Base-by-base conservation (phyloP, 2,797 vertebrate genomes). In the Smutsia gigantea region DNA sequence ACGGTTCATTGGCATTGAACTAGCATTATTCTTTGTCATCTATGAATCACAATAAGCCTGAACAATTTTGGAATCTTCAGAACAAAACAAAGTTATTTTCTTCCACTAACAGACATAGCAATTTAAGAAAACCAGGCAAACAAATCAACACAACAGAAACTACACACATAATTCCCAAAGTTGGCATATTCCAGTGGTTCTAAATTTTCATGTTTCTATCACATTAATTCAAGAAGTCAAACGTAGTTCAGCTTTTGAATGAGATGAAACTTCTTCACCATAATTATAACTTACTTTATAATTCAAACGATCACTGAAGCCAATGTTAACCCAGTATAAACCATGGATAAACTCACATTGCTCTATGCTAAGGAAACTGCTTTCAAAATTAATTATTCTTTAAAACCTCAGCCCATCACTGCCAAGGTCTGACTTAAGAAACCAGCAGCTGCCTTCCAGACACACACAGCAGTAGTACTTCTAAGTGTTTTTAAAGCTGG, bases 1-100 rank as follows among this genome's bases (percentile, higher is more conserved):
- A 97, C 18, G 96, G 72, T 97, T 97, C 95, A 97, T 59, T 96
- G 96, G 96, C 91, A 93, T 97, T 93, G 95, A 90, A 95, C 93
- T 97, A 94, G 95, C 90, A 89, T 96, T 90, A 94, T 83, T 97
- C 64, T 96, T 83, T 94, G 88, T 82, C 59, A 93, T 64, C 42
- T 83, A 79, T 69, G 82, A 95, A 63, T 78, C 78, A 79, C 29
- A 8, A 64, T 71, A 55, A 72, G 34, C 63, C 21, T 69, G 87
- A 86, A 81, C 29, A 71, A 21, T 66, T 85, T 79, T n/a, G 81
- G 42, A 82, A 74, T 64, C 68, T 92, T 93, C 57, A 31, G 37
- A 84, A 37, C 79, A 92, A 68, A 95, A 90, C 49, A 31, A 87
- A 59, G 59, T 29, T 46, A 34, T 63, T 86, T 86, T 88, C 57